Evolutionary conservation across 2,113 vertebrate genomes (phyloP).

Genomic region (Cyanoliseus patagonus): DNA sequence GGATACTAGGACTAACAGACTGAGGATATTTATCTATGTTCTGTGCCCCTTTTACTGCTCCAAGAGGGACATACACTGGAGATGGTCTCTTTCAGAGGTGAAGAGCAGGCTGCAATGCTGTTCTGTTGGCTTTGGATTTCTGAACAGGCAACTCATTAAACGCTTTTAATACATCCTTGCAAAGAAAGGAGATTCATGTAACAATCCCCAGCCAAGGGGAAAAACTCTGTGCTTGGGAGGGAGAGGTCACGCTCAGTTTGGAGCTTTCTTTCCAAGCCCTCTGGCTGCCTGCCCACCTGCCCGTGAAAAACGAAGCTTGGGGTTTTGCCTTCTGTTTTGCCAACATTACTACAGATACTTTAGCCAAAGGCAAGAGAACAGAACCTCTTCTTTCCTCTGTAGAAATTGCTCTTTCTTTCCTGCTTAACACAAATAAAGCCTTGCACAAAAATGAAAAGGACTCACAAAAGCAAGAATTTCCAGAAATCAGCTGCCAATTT

Average conservation of each 20-base stretch:
- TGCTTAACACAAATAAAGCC: not conserved
- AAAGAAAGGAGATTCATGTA: not conserved
- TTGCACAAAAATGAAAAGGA: not conserved
- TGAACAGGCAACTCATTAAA: not conserved
- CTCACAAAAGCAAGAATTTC: not conserved
- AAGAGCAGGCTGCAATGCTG: not conserved
- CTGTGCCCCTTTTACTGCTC: not conserved
- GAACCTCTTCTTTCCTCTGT: not conserved
- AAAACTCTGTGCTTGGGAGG: not conserved
- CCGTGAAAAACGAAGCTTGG: not conserved
- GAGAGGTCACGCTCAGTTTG: not conserved
- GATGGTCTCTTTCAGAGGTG: not conserved
- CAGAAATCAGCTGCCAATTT: not conserved
- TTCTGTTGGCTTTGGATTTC: not conserved
- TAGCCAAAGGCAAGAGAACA: not conserved
- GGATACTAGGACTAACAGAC: not conserved
- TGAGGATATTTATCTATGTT: not conserved
- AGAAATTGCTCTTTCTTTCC: not conserved
- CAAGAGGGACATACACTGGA: too few relatives aligned
- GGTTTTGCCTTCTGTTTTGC: not conserved
- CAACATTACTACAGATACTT: not conserved
- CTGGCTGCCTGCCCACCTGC: not conserved
- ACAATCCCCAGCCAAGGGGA: not conserved
- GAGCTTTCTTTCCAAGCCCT: not conserved
- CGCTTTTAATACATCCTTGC: not conserved